Conservation (phyloP, 2,113 vertebrate genomes). For the Capricornis sumatraensis region DNA sequence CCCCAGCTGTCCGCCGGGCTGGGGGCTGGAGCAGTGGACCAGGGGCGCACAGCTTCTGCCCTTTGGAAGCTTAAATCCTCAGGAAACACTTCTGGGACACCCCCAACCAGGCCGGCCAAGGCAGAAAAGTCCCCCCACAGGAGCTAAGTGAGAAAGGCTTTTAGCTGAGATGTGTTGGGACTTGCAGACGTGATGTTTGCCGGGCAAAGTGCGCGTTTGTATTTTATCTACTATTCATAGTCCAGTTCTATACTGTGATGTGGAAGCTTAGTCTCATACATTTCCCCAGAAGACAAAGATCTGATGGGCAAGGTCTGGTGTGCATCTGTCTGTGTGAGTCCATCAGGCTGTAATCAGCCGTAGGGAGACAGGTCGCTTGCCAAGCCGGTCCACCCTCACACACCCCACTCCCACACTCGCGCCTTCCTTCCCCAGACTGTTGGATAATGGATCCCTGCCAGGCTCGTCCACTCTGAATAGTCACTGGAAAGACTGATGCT, state of each 20-base stretch:
- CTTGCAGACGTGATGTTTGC: fast-evolving
- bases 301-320: too few species aligned
- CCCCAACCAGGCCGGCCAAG: fast-evolving
- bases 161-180: not conserved
- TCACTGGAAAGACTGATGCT: not conserved
- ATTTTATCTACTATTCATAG: fast-evolving
- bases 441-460: not conserved
- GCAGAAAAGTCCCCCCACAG: fast-evolving
- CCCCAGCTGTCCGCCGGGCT: not conserved
- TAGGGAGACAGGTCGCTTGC: not conserved
- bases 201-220: fast-evolving
- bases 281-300: not conserved
- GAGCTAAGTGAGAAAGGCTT: not conserved
- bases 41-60: not conserved
- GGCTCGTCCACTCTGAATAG: not conserved
- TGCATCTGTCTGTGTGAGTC: not conserved
- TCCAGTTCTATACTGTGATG: fast-evolving
- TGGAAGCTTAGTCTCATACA: not conserved
- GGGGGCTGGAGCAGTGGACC: fast-evolving
- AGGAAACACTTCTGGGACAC: not conserved
- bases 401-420: fast-evolving
- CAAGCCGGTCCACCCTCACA: not conserved
- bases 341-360: not conserved
- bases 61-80: not conserved
- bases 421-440: not conserved